Evolutionary conservation across 2,797 vertebrate species (phyloP), one percentile per base, ranked within the genome.

Genomic region (Sebastiscus albofasciatus): DNA sequence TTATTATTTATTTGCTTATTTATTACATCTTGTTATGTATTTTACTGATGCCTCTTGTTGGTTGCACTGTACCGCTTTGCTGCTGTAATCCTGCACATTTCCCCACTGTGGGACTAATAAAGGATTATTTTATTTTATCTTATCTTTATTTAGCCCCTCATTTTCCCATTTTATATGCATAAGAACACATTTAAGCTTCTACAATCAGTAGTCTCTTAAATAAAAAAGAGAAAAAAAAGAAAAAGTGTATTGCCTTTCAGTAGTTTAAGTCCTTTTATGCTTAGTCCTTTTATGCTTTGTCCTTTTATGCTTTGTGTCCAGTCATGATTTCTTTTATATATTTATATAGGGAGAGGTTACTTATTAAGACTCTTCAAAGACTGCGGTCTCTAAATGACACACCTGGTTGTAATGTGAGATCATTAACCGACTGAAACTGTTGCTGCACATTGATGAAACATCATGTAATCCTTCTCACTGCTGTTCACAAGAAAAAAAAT

Each of bases 381-480:
- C 36, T 1, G 36, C 65, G 6, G 4, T 4, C 16, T 58, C 14
- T 1, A 4, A 29, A 36, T 7, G 16, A 39, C 36, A 81, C 89
- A 83, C 79, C 87, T 90, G 88, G 16, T 18, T 82, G 77, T 86
- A 67, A 77, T 81, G 18, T 85, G 60, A 89, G 77, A 55, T 80
- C 69, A 70, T 67, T 11, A 18, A 67, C 27, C 2, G 65, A 52
- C 66, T 54, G 4, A 24, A 77, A 77, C 14, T 49, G 29, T 62
- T 71, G 52, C 22, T 77, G 52, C 61, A 70, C 62, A 10, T 0
- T 60, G 2, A 73, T 76, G 14, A 75, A 62, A 82, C 22, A 31
- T 75, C 4, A 60, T 36, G 20, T 20, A 46, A 34, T 46, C 4
- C 9, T 18, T 7, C 16, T 69, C 8, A 67, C 2, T 29, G 6